Evolutionary conservation across 2,113 vertebrate species (phyloP), one percentile per base, ranked within the genome.

Genomic region (Nothocercus julius): DNA sequence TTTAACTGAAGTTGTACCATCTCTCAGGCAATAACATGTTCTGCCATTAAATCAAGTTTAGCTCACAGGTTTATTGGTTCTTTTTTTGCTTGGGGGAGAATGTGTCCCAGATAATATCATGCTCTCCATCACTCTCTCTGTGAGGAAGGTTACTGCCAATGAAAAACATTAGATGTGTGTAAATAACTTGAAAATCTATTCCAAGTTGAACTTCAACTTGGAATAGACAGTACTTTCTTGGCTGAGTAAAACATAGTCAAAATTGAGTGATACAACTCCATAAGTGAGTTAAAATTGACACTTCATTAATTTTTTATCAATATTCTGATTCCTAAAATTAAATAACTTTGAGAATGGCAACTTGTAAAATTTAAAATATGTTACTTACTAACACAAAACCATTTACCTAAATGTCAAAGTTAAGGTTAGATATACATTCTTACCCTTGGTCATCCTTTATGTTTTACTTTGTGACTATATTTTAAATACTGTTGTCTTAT

Each of bases 281-380:
- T 18, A 81, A 67, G 11, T 38, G 24, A 89, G 53, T 85, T 76
- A 85, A 91, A 74, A 87, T 49, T 9, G 38, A 62, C 20, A 67
- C 40, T 62, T 77, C 61, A 81, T 89, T 80, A 82, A 14, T 56
- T 96, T 95, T 69, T 40, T 88, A 83, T 69, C 82, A 83, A 63
- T 83, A 51, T 85, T 78, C 36, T n/a, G 40, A 54, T 80, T 89
- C 21, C 11, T 87, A 91, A 87, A 91, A 85, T 54, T 67, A 76
- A 59, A 13, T 79, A 34, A 56, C 32, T 87, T 78, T 87, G 15
- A 81, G 32, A 90, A 78, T 81, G 68, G 73, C 88, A 77, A 64
- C 24, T 63, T 63, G 9, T 51, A 83, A 64, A 63, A 75, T 86
- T 90, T 56, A 64, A 90, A 83, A 64, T 78, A 22, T 86, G 5